A percentile compares a stretch with the other conserved stretches of the same genome.
phyloP scores from a whole-genome alignment of 2,888 invertebrate genomes.

The Cistogaster globosa region DNA sequence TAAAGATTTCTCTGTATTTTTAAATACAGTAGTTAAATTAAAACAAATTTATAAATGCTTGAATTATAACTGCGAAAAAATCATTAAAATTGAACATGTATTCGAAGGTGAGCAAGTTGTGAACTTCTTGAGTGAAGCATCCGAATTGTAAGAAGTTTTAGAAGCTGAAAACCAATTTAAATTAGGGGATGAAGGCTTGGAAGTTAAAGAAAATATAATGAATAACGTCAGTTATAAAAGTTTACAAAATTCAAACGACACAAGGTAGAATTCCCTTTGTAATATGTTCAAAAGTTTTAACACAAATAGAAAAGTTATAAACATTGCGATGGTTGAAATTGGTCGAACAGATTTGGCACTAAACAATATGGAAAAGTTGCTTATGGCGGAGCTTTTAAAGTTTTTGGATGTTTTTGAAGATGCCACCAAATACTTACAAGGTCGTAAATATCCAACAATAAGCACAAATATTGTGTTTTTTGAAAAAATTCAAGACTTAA shows the following conservation, averaged over 20 bases:
- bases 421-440: slow-evolving; percentile 16
- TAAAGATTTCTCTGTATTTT: neutral
- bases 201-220: neutral
- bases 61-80: too few species aligned
- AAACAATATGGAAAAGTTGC: neutral
- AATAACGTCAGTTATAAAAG: too few species aligned
- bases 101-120: neutral
- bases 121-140: neutral
- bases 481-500: neutral
- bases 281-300: slow-evolving; percentile 18
- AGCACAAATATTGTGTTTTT: slow-evolving; percentile 12
- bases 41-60: neutral
- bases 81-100: too few species aligned
- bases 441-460: slow-evolving; percentile 24
- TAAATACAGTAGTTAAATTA: neutral
- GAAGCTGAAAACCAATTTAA: slow-evolving; percentile 5
- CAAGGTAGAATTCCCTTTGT: slow-evolving; percentile 13
- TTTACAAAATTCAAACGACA: slow-evolving; percentile 28
- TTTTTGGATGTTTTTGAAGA: neutral
- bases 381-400: slow-evolving; percentile 10
- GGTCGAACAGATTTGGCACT: neutral
- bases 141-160: neutral
- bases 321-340: slow-evolving; percentile 22
- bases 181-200: neutral
- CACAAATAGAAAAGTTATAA: slow-evolving; percentile 17